Conservation (phyloP, 2,113 vertebrate species). For the Pachycephala philippinensis region DNA sequence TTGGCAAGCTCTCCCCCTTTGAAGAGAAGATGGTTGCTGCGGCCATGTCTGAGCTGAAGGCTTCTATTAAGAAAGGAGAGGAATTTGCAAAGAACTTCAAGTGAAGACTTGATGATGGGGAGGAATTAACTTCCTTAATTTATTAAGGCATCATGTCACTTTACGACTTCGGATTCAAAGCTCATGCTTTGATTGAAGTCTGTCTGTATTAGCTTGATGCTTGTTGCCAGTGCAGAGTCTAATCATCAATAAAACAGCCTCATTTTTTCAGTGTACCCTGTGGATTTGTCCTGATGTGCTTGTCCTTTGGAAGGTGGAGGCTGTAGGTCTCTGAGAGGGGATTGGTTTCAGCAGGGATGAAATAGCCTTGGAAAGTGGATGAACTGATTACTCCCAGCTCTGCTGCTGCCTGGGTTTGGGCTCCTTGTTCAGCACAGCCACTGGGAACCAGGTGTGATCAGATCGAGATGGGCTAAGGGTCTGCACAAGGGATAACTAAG, state of each 20-base stretch:
- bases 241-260: slow-evolving; percentile 60
- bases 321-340: neutral
- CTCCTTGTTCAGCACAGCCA: neutral
- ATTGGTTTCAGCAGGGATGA: neutral
- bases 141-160: slow-evolving; percentile 74
- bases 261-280: slow-evolving; percentile 54
- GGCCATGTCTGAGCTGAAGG: slow-evolving; percentile 87
- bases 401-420: neutral
- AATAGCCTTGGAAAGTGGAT: neutral
- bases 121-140: slow-evolving; percentile 66
- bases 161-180: slow-evolving; percentile 5
- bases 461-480: neutral
- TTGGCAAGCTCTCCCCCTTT: slow-evolving; percentile 87
- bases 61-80: slow-evolving; percentile 96
- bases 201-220: neutral
- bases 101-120: slow-evolving; percentile 53
- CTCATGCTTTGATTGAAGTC: slow-evolving; percentile 2
- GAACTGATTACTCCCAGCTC: neutral
- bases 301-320: neutral
- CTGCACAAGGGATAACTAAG: neutral
- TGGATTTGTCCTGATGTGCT: neutral
- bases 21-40: slow-evolving; percentile 92
- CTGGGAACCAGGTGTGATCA: neutral
- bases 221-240: neutral
- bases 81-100: slow-evolving; percentile 92